phyloP scores from a whole-genome alignment of 2,113 vertebrate species.

The Azemiops feae region DNA sequence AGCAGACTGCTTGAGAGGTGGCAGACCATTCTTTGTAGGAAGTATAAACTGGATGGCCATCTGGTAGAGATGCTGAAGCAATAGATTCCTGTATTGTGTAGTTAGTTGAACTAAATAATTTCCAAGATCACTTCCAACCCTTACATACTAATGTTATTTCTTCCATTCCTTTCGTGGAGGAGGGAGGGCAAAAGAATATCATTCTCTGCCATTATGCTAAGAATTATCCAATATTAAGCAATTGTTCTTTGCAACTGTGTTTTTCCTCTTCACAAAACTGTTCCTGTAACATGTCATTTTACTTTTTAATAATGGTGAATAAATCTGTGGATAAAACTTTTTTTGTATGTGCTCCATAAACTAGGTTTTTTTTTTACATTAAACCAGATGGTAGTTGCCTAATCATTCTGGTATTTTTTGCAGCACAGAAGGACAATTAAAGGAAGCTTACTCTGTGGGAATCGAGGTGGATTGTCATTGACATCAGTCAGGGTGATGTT shows the following conservation, averaged over 20 bases:
- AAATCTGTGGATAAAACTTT: slow-evolving; percentile 49
- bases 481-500: slow-evolving; percentile 81
- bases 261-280: slow-evolving; percentile 25
- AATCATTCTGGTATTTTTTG: slow-evolving; percentile 42
- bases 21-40: neutral
- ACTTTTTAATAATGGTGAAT: slow-evolving; percentile 47
- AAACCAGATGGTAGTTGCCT: slow-evolving; percentile 57
- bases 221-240: neutral
- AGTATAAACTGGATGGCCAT: neutral
- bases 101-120: neutral
- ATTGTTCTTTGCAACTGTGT: neutral
- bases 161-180: neutral
- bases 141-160: neutral
- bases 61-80: neutral
- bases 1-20: neutral
- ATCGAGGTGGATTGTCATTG: slow-evolving; percentile 81
- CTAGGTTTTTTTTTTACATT: slow-evolving; percentile 59
- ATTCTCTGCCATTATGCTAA: neutral
- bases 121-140: neutral
- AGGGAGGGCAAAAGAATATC: neutral
- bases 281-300: slow-evolving; percentile 48
- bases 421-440: slow-evolving; percentile 35
- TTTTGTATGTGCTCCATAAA: slow-evolving; percentile 50
- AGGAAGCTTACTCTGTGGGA: slow-evolving; percentile 77
- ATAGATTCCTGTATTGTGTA: neutral